These are phyloP conservation scores for Oreonectes daqikongensis DNA, from an alignment of 2,797 vertebrate genomes.

Conservation along the genomic window DNA sequence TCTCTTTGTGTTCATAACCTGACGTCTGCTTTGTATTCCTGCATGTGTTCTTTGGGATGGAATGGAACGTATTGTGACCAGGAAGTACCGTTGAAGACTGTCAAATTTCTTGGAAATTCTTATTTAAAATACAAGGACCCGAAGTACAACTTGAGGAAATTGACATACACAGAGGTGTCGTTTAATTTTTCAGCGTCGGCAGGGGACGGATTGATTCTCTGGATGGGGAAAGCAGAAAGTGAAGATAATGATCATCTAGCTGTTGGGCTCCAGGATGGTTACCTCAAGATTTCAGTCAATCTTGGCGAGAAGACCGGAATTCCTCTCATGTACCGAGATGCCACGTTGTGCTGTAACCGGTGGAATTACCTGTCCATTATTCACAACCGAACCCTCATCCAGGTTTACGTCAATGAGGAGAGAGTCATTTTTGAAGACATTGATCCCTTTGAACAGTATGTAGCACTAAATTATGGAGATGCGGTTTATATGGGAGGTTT, in stretches of 20 bases:
- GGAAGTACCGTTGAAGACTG: conserved; percentile 67
- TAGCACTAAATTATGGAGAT: conserved; percentile 82
- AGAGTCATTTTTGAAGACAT: conserved; percentile 77
- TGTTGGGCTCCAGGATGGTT: conserved; percentile 77
- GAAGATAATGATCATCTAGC: conserved; percentile 86
- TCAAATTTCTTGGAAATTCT: conserved; percentile 80
- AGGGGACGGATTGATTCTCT: conserved; percentile 77
- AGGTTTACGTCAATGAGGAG: conserved; percentile 74
- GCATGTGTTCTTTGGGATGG: conserved; percentile 81
- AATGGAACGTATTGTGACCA: conserved; percentile 76
- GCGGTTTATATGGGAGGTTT: conserved; percentile 86
- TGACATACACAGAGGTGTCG: conserved; percentile 75
- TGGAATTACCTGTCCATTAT: conserved; percentile 78
- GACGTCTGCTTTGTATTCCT: conserved; percentile 71
- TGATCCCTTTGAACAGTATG: conserved; percentile 81
- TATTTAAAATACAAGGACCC: conserved; percentile 82
- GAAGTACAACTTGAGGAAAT: conserved; percentile 73
- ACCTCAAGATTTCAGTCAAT: conserved; percentile 82
- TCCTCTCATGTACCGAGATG: conserved; percentile 69
- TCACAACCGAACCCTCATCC: conserved; percentile 79
- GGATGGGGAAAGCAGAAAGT: conserved; percentile 82
- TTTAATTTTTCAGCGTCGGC: conserved; percentile 77
- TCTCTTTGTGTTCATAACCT: conserved; percentile 73
- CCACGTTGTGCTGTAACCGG: conserved; percentile 69
- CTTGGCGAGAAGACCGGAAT: conserved; percentile 79